Evolutionary conservation across 2,113 vertebrate species (phyloP).

Genomic region (Heptranchias perlo): DNA sequence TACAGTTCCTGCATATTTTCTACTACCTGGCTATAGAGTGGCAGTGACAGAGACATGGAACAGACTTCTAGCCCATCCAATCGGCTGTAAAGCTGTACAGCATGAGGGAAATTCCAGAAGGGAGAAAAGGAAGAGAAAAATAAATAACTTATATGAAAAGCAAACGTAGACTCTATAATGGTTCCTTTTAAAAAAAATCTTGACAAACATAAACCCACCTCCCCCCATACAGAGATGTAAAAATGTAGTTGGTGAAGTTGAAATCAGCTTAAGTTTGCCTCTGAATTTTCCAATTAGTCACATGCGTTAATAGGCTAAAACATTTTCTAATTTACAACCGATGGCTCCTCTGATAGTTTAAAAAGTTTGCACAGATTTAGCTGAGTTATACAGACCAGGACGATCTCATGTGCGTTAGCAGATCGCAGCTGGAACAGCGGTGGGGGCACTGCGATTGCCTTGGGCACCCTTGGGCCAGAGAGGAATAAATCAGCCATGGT

Average conservation of each 20-base stretch:
- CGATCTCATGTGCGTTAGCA: background rate
- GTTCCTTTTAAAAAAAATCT: too few species aligned
- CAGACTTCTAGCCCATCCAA: too few species aligned
- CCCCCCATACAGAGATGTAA: too few species aligned
- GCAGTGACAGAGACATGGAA: too few species aligned
- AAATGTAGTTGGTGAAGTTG: background rate
- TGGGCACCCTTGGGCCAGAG: background rate
- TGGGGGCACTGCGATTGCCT: background rate
- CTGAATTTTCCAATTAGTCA: background rate
- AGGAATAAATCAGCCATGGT: background rate
- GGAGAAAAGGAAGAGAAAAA: background rate
- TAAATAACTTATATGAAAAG: background rate
- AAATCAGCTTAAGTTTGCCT: background rate
- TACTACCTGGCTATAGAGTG: background rate
- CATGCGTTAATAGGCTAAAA: background rate
- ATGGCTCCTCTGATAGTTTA: background rate
- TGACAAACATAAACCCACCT: too few species aligned
- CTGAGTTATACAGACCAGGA: background rate
- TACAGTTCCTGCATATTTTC: background rate
- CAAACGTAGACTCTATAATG: background rate
- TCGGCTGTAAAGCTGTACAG: too few species aligned
- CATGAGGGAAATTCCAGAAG: too few species aligned
- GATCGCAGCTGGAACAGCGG: background rate
- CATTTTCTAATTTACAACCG: background rate
- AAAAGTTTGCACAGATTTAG: background rate